Percentiles rank a stretch among this genome's conserved stretches.
Evolutionary conservation across 2,888 invertebrate genomes (phyloP).

Genomic region (Druceiella hillmani): DNA sequence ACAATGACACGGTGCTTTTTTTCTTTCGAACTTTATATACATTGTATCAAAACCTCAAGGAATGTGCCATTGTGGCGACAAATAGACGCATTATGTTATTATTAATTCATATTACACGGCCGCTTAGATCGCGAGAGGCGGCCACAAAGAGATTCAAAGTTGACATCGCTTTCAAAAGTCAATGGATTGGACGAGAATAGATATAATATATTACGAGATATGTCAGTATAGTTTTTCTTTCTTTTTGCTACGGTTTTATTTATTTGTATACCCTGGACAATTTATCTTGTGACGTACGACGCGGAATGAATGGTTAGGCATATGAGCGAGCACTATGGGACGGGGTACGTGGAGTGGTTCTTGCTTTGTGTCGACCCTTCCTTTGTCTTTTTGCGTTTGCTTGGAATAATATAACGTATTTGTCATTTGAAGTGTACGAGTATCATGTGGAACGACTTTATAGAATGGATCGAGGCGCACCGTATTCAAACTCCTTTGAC

Average conservation of each 20-base stretch:
- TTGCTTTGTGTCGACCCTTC: too few relatives aligned
- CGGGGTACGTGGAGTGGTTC: too few relatives aligned
- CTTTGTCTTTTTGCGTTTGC: too few relatives aligned
- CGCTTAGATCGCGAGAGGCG: constrained; percentile 43
- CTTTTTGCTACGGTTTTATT: constrained; percentile 35
- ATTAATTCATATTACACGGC: constrained; percentile 54
- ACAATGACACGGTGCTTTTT: constrained; percentile 1
- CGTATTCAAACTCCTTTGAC: too few relatives aligned
- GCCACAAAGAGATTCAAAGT: constrained; percentile 40
- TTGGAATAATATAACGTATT: too few relatives aligned
- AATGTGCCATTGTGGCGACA: constrained; percentile 36
- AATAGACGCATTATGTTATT: constrained; percentile 49
- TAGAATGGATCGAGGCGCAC: too few relatives aligned
- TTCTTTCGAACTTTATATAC: constrained; percentile 29
- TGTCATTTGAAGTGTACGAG: too few relatives aligned
- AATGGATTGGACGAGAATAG: constrained; percentile 44
- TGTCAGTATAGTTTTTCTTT: constrained; percentile 34
- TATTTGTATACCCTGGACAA: constrained; percentile 46
- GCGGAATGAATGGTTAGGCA: constrained; percentile 44
- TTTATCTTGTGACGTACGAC: constrained; percentile 47
- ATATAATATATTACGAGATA: constrained; percentile 49
- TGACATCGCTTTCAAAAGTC: constrained; percentile 44
- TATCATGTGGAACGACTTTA: too few relatives aligned
- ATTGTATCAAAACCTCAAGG: constrained; percentile 31
- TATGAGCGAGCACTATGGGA: too few relatives aligned